Conservation (phyloP, 2,113 vertebrate genomes). For the Nothobranchius furzeri region DNA sequence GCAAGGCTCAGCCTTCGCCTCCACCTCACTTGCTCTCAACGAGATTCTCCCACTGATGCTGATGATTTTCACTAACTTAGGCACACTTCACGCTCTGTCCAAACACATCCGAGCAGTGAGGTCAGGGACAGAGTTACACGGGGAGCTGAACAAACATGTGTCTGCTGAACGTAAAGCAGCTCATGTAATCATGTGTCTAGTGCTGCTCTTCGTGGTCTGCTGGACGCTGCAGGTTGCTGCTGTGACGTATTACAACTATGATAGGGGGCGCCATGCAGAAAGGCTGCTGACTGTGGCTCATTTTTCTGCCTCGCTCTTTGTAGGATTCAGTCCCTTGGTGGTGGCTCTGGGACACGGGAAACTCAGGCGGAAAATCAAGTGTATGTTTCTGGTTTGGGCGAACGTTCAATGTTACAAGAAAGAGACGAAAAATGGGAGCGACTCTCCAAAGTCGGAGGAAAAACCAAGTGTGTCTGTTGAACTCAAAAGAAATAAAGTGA, state of each 20-base stretch:
- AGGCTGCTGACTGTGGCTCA: conserved; percentile 79
- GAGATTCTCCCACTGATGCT: conserved; percentile 77
- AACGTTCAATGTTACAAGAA: conserved; percentile 23
- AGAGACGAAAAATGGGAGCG: not conserved
- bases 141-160: conserved; percentile 63
- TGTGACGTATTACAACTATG: conserved; percentile 81
- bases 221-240: conserved; percentile 81
- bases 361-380: conserved; percentile 69
- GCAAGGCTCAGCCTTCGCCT: conserved; percentile 74
- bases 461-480: conserved; percentile 46
- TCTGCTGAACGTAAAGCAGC: conserved; percentile 77
- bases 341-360: conserved; percentile 81
- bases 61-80: conserved; percentile 79
- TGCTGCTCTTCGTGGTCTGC: conserved; percentile 77
- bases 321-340: conserved; percentile 82
- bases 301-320: conserved; percentile 79
- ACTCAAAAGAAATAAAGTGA: conserved; percentile 22
- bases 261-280: conserved; percentile 67
- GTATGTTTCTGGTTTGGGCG: conserved; percentile 51
- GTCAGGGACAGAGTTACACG: conserved; percentile 27
- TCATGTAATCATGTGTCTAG: conserved; percentile 78
- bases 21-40: conserved; percentile 76
- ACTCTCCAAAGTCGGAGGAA: conserved; percentile 9
- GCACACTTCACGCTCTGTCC: conserved; percentile 71
- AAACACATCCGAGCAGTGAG: conserved; percentile 77